Evolutionary conservation across 2,113 vertebrate genomes (phyloP), one percentile per base, ranked within the genome.

Genomic region (Toxostoma redivivum): DNA sequence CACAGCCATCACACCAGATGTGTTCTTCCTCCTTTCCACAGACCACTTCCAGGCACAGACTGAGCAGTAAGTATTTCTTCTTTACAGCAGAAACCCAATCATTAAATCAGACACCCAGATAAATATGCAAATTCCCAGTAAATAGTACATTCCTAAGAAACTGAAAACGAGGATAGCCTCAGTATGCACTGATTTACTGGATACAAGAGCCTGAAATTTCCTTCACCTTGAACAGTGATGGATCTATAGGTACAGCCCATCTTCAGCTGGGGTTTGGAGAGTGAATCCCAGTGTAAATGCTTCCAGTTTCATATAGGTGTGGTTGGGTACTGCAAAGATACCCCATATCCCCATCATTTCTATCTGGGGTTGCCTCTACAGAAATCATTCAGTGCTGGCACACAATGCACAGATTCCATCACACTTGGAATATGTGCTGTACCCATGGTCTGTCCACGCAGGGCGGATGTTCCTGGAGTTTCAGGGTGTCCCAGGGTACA

Each of bases 371-470:
- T 38, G 62, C 30, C 53, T 42, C 35, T 38, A 12, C 33, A 62
- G 45, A 31, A 44, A 53, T 5, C 28, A 0, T 5, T 42, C 40
- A 23, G 33, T 2, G 13, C 42, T 4, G 1, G 71, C 3, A 15
- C 2, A 2, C 40, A 20, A n/a, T 3, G 8, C 70, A 42, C 57
- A 54, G 67, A 7, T 11, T 2, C 2, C 4, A 12, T 7, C 40
- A 8, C 42, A 25, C n/a, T 4, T 22, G 14, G 16, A 38, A 8
- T 2, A 2, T 0, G 18, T 12, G 54, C n/a, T 53, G 45, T 30
- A 15, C 14, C 53, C 24, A 1, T 0, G 0, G 4, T 2, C 42
- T 33, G 27, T 5, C 47, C 56, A 5, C 1, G 5, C 37, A 20
- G 27, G 18, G n/a, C 0, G 11, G 54, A 5, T 21, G 28, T 1